Evolutionary conservation across 2,113 vertebrate genomes (phyloP), one percentile per base, ranked within the genome.

Genomic region (Nipponia nippon): DNA sequence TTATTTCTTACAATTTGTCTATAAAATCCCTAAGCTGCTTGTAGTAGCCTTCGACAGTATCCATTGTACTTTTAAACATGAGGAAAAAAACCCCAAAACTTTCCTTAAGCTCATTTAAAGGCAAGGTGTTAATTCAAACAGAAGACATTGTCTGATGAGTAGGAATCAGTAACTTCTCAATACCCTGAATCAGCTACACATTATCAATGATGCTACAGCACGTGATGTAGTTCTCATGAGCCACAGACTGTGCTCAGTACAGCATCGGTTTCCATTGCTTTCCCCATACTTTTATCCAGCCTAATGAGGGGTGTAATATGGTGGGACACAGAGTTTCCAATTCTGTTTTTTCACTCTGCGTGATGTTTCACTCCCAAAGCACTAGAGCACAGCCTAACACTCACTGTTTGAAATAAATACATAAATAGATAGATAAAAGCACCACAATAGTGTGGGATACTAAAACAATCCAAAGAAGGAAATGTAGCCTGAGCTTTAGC

Each of bases 171-270:
- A 91, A 50, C 38, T 55, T 71, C 25, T 71, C 34, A 67, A 77
- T 16, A 47, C 13, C 29, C 44, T 16, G 46, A 63, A 36, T 40
- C 36, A 70, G 30, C 23, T 58, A 16, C 19, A 56, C 9, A 1
- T 38, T n/a, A 77, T 18, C 23, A n/a, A 2, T 4, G 36, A 73
- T 25, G 30, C 11, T 47, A 40, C 16, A 13, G 5, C 18, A 23
- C 1, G 1, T 12, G 5, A 40, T 2, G 13, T 0, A 63, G 19
- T 5, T 56, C 26, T 52, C 27, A 40, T 3, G 20, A 80, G 11
- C 53, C 87, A 27, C 16, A 69, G 44, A 16, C 30, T 53, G 6
- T 19, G 27, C 40, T 62, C 50, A 88, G 44, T 27, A 50, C 29
- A 85, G 9, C n/a, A 34, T 22, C 2, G 0, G 4, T n/a, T 93